Evolutionary conservation across 1,140 invertebrate genomes (phyloP).

Genomic region (Pectinophora gossypiella): DNA sequence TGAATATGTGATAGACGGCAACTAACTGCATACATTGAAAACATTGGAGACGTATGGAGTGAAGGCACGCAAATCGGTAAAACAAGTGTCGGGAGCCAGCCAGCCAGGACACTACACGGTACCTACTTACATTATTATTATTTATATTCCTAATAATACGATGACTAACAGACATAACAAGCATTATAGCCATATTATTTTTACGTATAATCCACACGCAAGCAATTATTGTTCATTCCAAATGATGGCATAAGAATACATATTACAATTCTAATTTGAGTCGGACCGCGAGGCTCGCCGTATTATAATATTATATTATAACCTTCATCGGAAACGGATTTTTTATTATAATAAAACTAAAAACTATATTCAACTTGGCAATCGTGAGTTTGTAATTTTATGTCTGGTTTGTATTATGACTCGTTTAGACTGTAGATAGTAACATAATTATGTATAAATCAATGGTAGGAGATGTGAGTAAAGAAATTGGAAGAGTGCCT

Average conservation of each 20-base stretch:
- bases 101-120: no score
- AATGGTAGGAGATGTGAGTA: no score
- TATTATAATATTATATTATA: constrained; percentile 26
- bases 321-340: not conserved
- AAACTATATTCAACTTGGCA: not conserved
- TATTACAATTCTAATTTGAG: constrained; percentile 39
- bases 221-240: constrained; percentile 40
- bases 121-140: no score
- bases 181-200: constrained; percentile 43
- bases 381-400: not conserved
- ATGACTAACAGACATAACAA: constrained; percentile 35
- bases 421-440: no score
- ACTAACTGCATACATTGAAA: no score
- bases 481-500: no score
- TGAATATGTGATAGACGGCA: no score
- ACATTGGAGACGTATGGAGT: no score
- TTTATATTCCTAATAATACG: constrained; percentile 46
- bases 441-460: no score
- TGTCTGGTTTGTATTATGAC: not conserved
- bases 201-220: constrained; percentile 41
- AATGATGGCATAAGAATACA: constrained; percentile 42
- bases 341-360: not conserved
- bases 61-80: no score
- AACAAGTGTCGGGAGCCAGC: no score
- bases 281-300: constrained; percentile 15